phyloP scores from a whole-genome alignment of 2,113 vertebrate species.

The Paradisaea rubra region DNA sequence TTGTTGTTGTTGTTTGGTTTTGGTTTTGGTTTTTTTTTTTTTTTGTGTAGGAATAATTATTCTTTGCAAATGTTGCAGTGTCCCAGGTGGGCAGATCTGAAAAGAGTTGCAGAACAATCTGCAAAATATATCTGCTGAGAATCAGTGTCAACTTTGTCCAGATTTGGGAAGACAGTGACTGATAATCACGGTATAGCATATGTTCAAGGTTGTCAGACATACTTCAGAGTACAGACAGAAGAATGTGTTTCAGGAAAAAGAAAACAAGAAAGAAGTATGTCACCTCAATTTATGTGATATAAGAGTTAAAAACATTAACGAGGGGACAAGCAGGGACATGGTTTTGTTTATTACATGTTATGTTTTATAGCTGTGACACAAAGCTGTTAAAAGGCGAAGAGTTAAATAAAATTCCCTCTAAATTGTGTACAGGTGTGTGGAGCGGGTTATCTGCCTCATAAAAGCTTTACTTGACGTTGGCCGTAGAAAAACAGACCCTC shows the following conservation, averaged over 20 bases:
- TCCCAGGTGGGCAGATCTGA: background rate
- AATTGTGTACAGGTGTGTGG: background rate
- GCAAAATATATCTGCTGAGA: background rate
- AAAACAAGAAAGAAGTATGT: background rate
- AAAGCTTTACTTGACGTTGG: background rate
- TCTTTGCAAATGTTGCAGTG: background rate
- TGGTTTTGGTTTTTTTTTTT: background rate
- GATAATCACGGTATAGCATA: fast-evolving
- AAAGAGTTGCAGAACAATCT: background rate
- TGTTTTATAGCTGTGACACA: background rate
- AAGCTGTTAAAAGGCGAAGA: background rate
- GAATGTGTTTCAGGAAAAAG: background rate
- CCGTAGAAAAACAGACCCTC: background rate
- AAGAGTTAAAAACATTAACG: background rate
- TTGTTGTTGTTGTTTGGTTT: background rate
- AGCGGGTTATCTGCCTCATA: background rate
- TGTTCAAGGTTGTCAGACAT: background rate
- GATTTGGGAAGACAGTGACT: background rate
- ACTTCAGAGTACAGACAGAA: background rate
- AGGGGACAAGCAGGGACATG: fast-evolving
- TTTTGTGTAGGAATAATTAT: background rate
- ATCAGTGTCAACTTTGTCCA: background rate
- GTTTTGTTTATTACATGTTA: background rate
- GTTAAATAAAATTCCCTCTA: background rate
- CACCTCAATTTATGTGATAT: background rate